Conservation (phyloP, 2,113 vertebrate genomes). For the Irena cyanogastra region DNA sequence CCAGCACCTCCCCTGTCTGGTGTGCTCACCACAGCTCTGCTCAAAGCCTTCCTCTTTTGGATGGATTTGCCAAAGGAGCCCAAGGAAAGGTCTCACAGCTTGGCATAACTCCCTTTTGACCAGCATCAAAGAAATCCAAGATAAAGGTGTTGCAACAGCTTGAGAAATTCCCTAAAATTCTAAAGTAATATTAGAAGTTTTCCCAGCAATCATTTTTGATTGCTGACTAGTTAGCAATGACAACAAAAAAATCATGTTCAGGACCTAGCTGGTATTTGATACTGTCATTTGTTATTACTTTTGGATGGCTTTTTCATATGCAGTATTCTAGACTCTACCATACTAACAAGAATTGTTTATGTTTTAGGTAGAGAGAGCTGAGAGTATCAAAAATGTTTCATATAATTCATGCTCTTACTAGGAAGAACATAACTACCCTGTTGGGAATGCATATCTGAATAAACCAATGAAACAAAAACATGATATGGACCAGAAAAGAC, state of each 20-base stretch:
- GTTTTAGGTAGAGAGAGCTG: neutral
- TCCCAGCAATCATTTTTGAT: neutral
- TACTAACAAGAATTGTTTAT: neutral
- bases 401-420: neutral
- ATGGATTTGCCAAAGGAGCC: neutral
- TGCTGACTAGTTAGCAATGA: neutral
- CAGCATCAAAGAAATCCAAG: neutral
- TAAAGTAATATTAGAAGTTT: neutral
- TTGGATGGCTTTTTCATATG: neutral
- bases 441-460: neutral
- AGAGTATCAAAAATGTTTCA: neutral
- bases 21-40: neutral
- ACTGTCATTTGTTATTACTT: neutral
- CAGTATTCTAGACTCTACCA: neutral
- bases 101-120: neutral
- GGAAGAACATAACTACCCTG: neutral
- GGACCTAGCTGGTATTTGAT: neutral
- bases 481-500: neutral
- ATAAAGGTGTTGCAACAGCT: neutral
- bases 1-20: neutral
- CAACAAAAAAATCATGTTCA: neutral
- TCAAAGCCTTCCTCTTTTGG: neutral
- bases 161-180: neutral
- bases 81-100: neutral
- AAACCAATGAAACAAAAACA: neutral